phyloP scores from a whole-genome alignment of 2,888 invertebrate species.

The Erpobdella octoculata region DNA sequence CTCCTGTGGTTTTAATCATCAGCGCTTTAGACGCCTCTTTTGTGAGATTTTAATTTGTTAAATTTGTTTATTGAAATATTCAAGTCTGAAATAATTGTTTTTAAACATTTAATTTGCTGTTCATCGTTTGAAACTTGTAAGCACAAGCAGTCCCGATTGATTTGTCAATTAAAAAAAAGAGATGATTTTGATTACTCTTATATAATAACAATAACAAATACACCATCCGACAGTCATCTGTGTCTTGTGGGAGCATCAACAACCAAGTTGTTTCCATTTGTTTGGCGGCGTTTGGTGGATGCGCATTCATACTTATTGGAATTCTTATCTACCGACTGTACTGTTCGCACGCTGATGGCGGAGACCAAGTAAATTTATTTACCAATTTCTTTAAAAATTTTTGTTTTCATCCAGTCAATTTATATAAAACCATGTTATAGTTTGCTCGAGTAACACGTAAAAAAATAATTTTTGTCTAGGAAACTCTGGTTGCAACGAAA shows the following conservation, averaged over 20 bases:
- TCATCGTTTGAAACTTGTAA: no score
- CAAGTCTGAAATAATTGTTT: neutral
- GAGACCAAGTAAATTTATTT: neutral
- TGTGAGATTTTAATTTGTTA: neutral
- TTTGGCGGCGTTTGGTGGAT: neutral
- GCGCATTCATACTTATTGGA: neutral
- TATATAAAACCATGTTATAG: no score
- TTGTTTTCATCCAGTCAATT: neutral
- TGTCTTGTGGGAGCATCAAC: neutral
- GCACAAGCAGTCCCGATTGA: no score
- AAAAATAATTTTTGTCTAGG: no score
- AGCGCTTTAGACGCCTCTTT: slow-evolving; percentile 1
- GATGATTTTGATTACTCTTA: neutral
- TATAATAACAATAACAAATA: neutral
- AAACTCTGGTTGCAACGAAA: neutral
- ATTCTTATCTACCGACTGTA: neutral
- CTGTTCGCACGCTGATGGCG: neutral
- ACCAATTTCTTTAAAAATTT: neutral
- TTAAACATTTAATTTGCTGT: neutral
- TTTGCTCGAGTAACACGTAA: no score
- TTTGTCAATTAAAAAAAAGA: neutral
- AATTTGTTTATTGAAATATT: neutral
- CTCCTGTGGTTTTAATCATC: slow-evolving; percentile 10
- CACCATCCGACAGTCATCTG: neutral
- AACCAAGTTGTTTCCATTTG: neutral